Conservation (phyloP, 1,140 invertebrate species). For the Drosophila pachea region DNA sequence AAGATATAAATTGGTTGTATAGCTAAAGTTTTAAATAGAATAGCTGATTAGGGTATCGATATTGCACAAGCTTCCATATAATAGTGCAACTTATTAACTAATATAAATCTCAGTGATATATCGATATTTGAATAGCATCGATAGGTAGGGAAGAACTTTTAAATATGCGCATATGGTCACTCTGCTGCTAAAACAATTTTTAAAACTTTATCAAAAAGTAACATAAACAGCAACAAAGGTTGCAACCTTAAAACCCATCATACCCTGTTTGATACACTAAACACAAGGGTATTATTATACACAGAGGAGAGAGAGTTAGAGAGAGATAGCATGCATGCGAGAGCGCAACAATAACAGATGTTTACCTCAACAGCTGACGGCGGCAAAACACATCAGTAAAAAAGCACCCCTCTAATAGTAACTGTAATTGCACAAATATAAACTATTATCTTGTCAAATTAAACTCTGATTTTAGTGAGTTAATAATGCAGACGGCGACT, state of each 20-base stretch:
- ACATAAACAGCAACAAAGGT: no score
- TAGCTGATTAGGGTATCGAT: no score
- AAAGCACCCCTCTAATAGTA: constrained; percentile 30
- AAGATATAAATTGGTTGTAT: not conserved
- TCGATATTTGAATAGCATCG: not conserved
- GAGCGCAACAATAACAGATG: not conserved
- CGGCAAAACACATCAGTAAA: not conserved
- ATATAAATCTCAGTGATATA: no score
- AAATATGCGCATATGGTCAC: not conserved
- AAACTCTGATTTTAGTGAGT: no score
- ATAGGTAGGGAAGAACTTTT: not conserved
- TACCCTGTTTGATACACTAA: not conserved
- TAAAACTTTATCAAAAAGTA: no score
- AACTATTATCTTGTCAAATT: not conserved
- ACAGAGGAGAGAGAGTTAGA: not conserved
- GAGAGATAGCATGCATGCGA: not conserved
- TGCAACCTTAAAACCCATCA: not conserved
- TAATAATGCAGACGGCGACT: no score
- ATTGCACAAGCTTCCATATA: not conserved
- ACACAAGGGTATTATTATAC: constrained; percentile 1
- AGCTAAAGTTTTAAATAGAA: not conserved
- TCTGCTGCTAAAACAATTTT: not conserved
- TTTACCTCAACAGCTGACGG: not conserved
- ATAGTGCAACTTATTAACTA: not conserved
- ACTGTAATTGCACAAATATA: constrained; percentile 64